Evolutionary conservation across 1,140 invertebrate species (phyloP).

Genomic region (Linepithema humile): DNA sequence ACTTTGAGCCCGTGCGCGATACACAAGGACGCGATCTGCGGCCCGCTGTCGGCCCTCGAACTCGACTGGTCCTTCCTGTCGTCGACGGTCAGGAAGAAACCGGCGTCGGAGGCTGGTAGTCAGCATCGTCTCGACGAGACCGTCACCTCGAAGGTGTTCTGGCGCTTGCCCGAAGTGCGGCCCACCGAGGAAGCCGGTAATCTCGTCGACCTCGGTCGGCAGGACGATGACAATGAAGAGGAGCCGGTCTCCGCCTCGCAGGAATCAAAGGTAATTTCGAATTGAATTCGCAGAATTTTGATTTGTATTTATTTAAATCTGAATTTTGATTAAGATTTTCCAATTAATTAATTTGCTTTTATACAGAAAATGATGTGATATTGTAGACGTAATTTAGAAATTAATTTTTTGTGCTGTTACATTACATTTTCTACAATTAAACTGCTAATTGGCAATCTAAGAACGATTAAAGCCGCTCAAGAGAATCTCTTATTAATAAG

Average conservation of each 20-base stretch:
- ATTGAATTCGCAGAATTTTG: not conserved
- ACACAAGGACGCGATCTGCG: slow-evolving; percentile 88
- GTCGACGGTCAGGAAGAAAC: slow-evolving; percentile 60
- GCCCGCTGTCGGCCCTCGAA: slow-evolving; percentile 85
- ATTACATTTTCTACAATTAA: not conserved
- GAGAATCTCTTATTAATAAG: not conserved
- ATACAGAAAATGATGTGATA: not conserved
- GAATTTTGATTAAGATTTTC: not conserved
- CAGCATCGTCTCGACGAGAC: slow-evolving; percentile 57
- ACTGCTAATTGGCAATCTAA: not conserved
- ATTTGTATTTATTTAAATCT: not conserved
- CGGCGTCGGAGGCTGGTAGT: slow-evolving; percentile 31
- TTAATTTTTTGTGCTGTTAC: not conserved
- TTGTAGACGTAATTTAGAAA: not conserved
- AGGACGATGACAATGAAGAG: not conserved
- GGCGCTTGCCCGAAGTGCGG: slow-evolving; percentile 49
- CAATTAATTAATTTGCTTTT: not conserved
- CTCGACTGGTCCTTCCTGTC: slow-evolving; percentile 84
- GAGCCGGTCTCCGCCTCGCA: slow-evolving; percentile 15
- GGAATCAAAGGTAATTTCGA: slow-evolving; percentile 36
- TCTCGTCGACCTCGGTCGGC: slow-evolving; percentile 20
- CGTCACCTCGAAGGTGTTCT: slow-evolving; percentile 60
- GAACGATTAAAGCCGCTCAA: not conserved
- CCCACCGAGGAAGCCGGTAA: slow-evolving; percentile 20
- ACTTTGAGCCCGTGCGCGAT: slow-evolving; percentile 87